Evolutionary conservation across 2,797 vertebrate genomes (phyloP).

Genomic region (Valencia hispanica): DNA sequence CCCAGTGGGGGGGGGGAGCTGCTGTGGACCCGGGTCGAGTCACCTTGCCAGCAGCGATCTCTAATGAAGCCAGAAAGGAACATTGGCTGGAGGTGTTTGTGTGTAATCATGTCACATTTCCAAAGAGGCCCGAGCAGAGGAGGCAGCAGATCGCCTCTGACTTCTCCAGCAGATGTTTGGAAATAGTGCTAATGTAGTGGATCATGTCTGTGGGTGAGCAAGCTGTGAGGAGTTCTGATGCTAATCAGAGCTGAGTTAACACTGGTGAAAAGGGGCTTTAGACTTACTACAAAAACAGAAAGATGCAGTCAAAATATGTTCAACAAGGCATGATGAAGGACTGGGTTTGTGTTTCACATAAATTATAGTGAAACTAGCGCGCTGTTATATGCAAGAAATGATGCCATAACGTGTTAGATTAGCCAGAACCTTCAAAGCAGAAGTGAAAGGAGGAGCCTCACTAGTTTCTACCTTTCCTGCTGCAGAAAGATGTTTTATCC

Average conservation of each 20-base stretch:
- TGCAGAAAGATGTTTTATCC: too few species aligned
- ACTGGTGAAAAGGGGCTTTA: slow-evolving; percentile 8
- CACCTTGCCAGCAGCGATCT: slow-evolving; percentile 79
- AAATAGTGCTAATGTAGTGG: slow-evolving; percentile 71
- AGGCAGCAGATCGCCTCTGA: slow-evolving; percentile 68
- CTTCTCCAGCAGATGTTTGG: slow-evolving; percentile 79
- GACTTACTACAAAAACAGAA: slow-evolving; percentile 6
- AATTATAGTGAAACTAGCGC: not conserved
- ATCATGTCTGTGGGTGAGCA: slow-evolving; percentile 49
- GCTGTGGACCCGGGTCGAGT: slow-evolving; percentile 48
- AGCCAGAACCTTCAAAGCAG: not conserved
- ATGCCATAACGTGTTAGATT: not conserved
- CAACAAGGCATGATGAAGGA: not conserved
- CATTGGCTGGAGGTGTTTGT: slow-evolving; percentile 71
- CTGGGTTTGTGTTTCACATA: not conserved
- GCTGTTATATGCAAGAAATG: not conserved
- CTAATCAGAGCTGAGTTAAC: slow-evolving; percentile 23
- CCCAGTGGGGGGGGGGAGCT: slow-evolving; percentile 45
- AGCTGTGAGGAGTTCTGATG: slow-evolving; percentile 24
- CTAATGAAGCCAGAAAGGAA: slow-evolving; percentile 74
- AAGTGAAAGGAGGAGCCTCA: too few species aligned
- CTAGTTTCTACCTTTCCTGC: too few species aligned
- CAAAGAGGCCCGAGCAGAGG: slow-evolving; percentile 46
- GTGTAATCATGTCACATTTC: slow-evolving; percentile 64
- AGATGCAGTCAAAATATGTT: slow-evolving; percentile 4